A percentile compares a stretch with the other conserved stretches of the same genome.
These are phyloP conservation scores for Uromys caudimaculatus DNA, from an alignment of 2,797 vertebrate species.

Conservation along the genomic window DNA sequence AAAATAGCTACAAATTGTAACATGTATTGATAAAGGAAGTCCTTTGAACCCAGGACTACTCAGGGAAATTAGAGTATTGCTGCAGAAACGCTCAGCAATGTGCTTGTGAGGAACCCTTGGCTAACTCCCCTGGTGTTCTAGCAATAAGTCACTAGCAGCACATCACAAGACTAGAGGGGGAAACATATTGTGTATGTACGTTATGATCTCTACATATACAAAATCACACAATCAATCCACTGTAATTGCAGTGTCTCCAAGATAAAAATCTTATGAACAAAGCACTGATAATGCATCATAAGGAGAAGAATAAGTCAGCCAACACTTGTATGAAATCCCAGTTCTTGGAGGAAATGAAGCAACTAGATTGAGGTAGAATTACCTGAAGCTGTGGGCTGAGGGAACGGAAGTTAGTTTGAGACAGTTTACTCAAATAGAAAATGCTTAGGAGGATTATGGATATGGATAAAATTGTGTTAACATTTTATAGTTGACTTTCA, in stretches of 20 bases:
- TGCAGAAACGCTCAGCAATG: neutral
- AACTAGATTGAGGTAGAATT: neutral
- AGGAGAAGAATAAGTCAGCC: neutral
- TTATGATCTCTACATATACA: neutral
- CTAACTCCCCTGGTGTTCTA: neutral
- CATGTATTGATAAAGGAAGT: neutral
- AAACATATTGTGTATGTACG: neutral
- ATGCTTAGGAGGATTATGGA: neutral
- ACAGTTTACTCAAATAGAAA: slow-evolving; percentile 18
- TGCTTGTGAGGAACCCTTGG: neutral
- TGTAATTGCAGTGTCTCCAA: neutral
- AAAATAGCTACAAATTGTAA: neutral
- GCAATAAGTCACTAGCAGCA: neutral
- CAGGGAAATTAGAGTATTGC: neutral
- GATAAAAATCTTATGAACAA: slow-evolving; percentile 12
- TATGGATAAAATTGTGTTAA: neutral
- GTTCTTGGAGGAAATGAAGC: neutral
- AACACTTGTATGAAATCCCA: slow-evolving; percentile 17
- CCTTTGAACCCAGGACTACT: neutral
- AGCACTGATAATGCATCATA: neutral
- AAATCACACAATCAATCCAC: neutral
- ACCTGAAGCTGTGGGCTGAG: neutral
- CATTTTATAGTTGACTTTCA: neutral
- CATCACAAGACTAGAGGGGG: neutral
- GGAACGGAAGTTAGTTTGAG: neutral